Conservation (phyloP, 2,113 vertebrate genomes). For the Hystrix cristata region DNA sequence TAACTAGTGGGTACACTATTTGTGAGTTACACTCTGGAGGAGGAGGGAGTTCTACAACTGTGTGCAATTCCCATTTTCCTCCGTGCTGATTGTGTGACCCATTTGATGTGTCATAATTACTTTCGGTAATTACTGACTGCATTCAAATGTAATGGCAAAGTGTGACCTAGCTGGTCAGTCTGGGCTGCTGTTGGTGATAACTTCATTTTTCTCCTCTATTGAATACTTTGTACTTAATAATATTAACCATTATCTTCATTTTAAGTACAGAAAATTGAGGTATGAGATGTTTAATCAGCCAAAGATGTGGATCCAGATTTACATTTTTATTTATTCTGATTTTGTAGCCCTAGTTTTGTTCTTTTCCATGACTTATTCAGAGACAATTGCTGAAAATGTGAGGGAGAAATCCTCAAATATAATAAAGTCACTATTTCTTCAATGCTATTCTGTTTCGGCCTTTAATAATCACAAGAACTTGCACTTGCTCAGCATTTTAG, state of each 20-base stretch:
- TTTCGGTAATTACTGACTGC: neutral
- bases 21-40: neutral
- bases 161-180: neutral
- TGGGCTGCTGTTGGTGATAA: neutral
- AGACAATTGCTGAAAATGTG: neutral
- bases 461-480: neutral
- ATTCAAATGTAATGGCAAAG: neutral
- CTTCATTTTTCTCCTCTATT: neutral
- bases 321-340: constrained; percentile 51
- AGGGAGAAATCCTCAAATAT: neutral
- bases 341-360: constrained; percentile 32
- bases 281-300: constrained; percentile 34
- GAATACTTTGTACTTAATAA: neutral
- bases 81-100: neutral
- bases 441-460: neutral
- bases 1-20: neutral
- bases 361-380: neutral
- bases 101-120: neutral
- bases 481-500: neutral
- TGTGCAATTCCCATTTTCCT: neutral
- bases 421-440: neutral
- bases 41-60: neutral
- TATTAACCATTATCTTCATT: neutral
- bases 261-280: constrained; percentile 31
- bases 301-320: constrained; percentile 22